phyloP scores from a whole-genome alignment of 1,140 invertebrate species.

The Lasaia peninsularis region DNA sequence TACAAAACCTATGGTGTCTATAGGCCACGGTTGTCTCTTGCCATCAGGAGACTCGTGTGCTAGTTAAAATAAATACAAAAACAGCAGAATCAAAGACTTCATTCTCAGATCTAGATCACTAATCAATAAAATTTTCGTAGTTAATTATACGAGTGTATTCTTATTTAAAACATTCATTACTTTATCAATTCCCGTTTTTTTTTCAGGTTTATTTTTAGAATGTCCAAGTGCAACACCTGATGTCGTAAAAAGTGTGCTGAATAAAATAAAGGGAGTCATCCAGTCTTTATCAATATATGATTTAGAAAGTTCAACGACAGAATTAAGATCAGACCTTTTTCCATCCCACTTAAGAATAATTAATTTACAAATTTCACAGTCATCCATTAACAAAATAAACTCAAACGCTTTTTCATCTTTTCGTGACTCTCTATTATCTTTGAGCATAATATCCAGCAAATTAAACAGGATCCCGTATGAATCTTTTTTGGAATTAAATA shows the following conservation, averaged over 20 bases:
- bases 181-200: background rate
- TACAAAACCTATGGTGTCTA: no score
- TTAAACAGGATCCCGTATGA: conserved; percentile 88
- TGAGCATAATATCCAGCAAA: conserved; percentile 89
- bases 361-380: conserved; percentile 90
- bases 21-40: no score
- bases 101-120: no score
- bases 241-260: conserved; percentile 79
- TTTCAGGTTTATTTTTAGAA: conserved; percentile 88
- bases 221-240: conserved; percentile 88
- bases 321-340: conserved; percentile 84
- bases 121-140: no score
- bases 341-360: conserved; percentile 81
- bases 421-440: conserved; percentile 84
- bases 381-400: conserved; percentile 84
- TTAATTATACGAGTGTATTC: no score
- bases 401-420: conserved; percentile 85
- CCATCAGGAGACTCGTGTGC: no score
- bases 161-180: background rate
- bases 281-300: conserved; percentile 93
- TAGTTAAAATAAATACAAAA: no score
- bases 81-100: no score
- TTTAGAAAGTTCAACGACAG: conserved; percentile 85
- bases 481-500: conserved; percentile 83
- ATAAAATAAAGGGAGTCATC: conserved; percentile 81